phyloP scores from a whole-genome alignment of 2,888 invertebrate species.

The Parapristionchus giblindavisi region DNA sequence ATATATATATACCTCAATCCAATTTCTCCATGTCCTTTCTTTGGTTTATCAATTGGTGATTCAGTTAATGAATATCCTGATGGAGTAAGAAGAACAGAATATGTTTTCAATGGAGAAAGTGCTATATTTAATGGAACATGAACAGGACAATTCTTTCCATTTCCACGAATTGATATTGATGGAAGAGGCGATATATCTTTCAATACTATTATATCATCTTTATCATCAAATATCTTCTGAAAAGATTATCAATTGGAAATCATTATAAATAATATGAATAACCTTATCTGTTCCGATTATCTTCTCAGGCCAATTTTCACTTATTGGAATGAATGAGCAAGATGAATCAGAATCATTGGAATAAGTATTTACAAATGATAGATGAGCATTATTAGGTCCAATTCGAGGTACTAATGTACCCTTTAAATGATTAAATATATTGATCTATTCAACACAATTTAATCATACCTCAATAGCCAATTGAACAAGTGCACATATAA shows the following conservation, averaged over 20 bases:
- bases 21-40: conserved; percentile 22
- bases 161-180: conserved; percentile 19
- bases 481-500: conserved; percentile 69
- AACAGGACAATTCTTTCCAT: conserved; percentile 25
- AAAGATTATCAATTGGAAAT: not conserved
- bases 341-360: not conserved
- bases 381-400: conserved; percentile 10
- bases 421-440: no score
- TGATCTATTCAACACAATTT: not conserved
- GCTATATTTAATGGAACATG: not conserved
- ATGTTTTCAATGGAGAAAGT: not conserved
- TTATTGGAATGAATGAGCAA: conserved; percentile 10
- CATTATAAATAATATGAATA: not conserved
- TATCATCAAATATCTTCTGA: conserved; percentile 13
- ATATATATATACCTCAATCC: conserved; percentile 16
- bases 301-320: conserved; percentile 1
- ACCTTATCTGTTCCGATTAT: not conserved
- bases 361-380: conserved; percentile 32
- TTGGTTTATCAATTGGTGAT: conserved; percentile 5
- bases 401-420: conserved; percentile 27
- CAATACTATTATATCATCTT: not conserved
- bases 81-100: conserved; percentile 14
- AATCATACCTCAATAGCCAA: conserved; percentile 49
- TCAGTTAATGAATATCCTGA: conserved; percentile 9
- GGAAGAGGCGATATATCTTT: not conserved